Percentiles rank a stretch among this genome's conserved stretches.
phyloP scores from a whole-genome alignment of 1,140 invertebrate genomes.

The Drosophila sechellia region DNA sequence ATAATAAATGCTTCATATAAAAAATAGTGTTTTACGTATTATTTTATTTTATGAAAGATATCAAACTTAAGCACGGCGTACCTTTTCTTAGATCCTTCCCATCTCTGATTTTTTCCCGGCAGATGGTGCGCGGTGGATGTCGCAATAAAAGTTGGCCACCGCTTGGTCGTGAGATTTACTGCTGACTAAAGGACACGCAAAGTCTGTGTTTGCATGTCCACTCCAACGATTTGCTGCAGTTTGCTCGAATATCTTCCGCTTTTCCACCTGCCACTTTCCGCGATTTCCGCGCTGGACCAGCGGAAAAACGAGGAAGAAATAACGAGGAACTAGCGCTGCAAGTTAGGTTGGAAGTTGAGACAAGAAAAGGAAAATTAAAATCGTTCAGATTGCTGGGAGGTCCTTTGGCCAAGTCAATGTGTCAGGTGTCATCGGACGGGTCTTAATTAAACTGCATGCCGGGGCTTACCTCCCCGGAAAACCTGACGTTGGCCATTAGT shows the following conservation, averaged over 20 bases:
- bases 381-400: constrained; percentile 2
- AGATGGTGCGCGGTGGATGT: constrained; percentile 23
- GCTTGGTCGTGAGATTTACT: constrained; percentile 34
- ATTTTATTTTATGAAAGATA: too few species aligned
- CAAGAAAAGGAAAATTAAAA: constrained; percentile 51
- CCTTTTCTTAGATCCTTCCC: not conserved
- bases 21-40: too few species aligned
- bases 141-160: constrained; percentile 31
- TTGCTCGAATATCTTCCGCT: constrained; percentile 10
- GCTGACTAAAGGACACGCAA: constrained; percentile 34
- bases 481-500: constrained; percentile 18
- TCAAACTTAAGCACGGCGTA: too few species aligned
- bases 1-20: too few species aligned
- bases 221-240: constrained; percentile 33
- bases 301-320: not conserved
- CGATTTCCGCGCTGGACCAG: not conserved
- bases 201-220: constrained; percentile 38
- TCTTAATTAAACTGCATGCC: constrained; percentile 54
- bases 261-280: constrained; percentile 10
- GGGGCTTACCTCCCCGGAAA: not conserved
- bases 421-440: constrained; percentile 35
- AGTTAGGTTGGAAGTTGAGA: constrained; percentile 26
- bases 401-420: constrained; percentile 22
- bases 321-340: constrained; percentile 11
- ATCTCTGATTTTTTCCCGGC: constrained; percentile 5